A percentile compares a stretch with the other conserved stretches of the same genome.
Evolutionary conservation across 2,113 vertebrate genomes (phyloP).

Genomic region (Gambusia holbrooki): DNA sequence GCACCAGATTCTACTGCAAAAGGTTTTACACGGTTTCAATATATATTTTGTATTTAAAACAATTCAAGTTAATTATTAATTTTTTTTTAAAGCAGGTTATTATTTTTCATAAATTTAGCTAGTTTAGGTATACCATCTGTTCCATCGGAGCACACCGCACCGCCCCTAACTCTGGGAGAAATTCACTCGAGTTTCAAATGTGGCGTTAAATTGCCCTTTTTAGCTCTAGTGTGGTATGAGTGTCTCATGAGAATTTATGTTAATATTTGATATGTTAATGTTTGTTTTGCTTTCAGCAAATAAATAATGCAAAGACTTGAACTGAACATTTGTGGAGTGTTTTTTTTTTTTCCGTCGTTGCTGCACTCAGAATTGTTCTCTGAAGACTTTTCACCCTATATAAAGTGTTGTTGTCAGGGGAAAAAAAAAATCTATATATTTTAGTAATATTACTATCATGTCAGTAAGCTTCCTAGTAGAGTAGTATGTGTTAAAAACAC

Average conservation of each 20-base stretch:
- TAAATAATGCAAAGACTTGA: conserved; percentile 70
- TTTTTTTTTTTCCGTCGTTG: conserved; percentile 19
- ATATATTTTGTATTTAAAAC: no score
- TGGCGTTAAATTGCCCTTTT: conserved; percentile 61
- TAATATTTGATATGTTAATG: conserved; percentile 75
- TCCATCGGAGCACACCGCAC: no score
- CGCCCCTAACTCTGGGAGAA: conserved; percentile 4
- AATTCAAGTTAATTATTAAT: no score
- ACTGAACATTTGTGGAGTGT: conserved; percentile 49
- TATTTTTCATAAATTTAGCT: no score
- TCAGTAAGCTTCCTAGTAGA: conserved; percentile 3
- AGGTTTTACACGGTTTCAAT: not conserved
- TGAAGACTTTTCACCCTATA: conserved; percentile 39
- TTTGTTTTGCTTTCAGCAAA: conserved; percentile 71
- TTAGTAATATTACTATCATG: conserved; percentile 6
- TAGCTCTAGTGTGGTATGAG: conserved; percentile 48
- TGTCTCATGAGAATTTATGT: conserved; percentile 57
- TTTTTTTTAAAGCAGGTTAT: no score
- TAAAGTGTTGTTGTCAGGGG: not conserved
- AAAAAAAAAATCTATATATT: conserved; percentile 5
- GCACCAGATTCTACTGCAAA: not conserved
- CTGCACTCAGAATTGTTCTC: conserved; percentile 53
- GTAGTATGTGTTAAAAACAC: not conserved
- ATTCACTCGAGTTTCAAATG: conserved; percentile 49
- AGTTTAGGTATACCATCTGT: no score